Base-by-base conservation (phyloP, 2,888 invertebrate species). In the Helobdella robusta region DNA sequence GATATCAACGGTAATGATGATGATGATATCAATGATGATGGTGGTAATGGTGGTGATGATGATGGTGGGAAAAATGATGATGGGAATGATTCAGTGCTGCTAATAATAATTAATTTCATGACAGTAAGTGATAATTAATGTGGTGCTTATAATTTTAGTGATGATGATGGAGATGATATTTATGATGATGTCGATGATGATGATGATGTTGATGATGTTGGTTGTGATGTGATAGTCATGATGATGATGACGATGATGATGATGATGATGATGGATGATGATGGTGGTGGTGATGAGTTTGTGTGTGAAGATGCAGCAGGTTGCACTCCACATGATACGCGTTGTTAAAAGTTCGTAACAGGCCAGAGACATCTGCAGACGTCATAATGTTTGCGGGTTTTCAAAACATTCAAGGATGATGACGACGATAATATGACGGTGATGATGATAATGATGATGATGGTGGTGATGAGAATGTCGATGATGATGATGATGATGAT, bases 381-480 rank as follows among this genome's bases (percentile, higher is more conserved):
- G 28, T 6, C 28, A 54, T 2, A 18, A 23, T 4, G 2, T 23
- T 2, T 18, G 23, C 2, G n/a, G 3, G 56, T 4, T 28, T 2
- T 18, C n/a, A 20, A 54, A 2, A 20, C 3, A 23, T 6, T 1
- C 18, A 28, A 54, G 2, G 44, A n/a, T 40, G 44, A 40, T 15
- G 11, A 40, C 11, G n/a, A 11, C 44, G 44, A n/a, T 15, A n/a
- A 11, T 40, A 11, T 40, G 44, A 15, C 20, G 25, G n/a, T 40
- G 44, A 40, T 40, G 44, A 11, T 40, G 44, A 11, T 40, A 11
- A 11, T 40, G 44, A 40, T 40, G n/a, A 40, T 40, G 44, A n/a
- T 40, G 44, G 44, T 40, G 44, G n/a, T 40, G n/a, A 40, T 40
- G 44, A 40, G n/a, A 40, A 40, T 40, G n/a, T 40, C n/a, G 44